Evolutionary conservation across 2,888 invertebrate genomes (phyloP), one percentile per base, ranked within the genome.

Genomic region (Cistogaster globosa): DNA sequence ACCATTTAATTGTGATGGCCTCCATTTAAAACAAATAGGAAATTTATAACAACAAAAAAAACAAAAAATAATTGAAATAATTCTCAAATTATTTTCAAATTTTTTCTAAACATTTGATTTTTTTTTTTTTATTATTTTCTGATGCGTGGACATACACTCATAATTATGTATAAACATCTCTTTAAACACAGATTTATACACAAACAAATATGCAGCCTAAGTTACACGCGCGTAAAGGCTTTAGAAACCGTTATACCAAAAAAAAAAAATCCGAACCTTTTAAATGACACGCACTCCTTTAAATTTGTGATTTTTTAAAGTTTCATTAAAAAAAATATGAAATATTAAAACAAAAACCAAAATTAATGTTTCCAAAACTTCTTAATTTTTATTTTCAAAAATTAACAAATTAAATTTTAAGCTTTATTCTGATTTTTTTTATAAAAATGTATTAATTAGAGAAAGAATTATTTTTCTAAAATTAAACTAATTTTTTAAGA

Each of bases 201-300:
- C n/a, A 22, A 32, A 68, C 42, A 69, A 62, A 51, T 60, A 67
- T 45, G 32, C 80, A 67, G 60, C 60, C 22, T 26, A 65, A 74
- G 38, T 22, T 51, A 67, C 67, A 67, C 72, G 53, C 72, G 53
- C 67, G 42, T 74, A 80, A 60, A 36, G 42, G 26, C 18, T 18
- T 42, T 18, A 32, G 38, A 72, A 67, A 68, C 60, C 80, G 74
- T 80, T 80, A 80, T 80, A 80, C 80, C 80, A 67, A 80, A 77
- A 48, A 48, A 74, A 57, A 67, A n/a, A 38, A 20, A 55, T n/a
- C n/a, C n/a, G 53, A 45, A 77, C 51, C 53, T 69, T 38, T 42
- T n/a, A 9, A 60, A 60, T 6, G 4, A n/a, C 32, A 67, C 68
- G 51, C 58, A 77, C 60, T 48, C 48, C 38, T 18, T 18, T 18